Base-by-base conservation (phyloP, 1,140 invertebrate genomes). In the Ooceraea biroi region DNA sequence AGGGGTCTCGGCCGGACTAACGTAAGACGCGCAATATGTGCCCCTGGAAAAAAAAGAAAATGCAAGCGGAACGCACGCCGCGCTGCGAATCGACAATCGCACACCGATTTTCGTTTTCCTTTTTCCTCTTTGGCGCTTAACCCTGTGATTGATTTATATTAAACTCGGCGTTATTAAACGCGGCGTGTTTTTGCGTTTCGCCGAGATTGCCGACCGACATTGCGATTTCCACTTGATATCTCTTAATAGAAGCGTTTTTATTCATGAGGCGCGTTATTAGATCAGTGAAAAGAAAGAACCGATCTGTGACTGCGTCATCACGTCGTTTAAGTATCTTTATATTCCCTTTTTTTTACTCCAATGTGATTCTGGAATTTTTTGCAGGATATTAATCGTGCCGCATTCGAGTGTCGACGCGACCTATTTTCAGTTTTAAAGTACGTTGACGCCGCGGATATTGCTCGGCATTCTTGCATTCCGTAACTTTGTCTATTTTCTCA, bases 1-100 rank as follows among this genome's bases (percentile, higher is more conserved):
- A 65, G 19, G 30, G 44, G 44, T 57, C 72, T 82, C 65, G 69
- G 83, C 36, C 76, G 65, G 48, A 36, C 52, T 78, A 80, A 69
- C 50, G 36, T 57, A 65, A 85, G 55, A 72, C n/a, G 14, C 17
- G 25, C 74, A 27, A 7, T 27, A 14, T 17, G 72, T 19, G 25
- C 11, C 41, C 1, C 19, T 48, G 22, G 44, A 30, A 27, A 72
- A 17, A 52, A 22, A 66, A n/a, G 25, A 68, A 58, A 22, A 50
- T 7, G 60, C 12, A 50, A 61, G 30, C 44, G 78, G 27, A 74
- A 82, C 14, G 11, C 19, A 14, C 14, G 30, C 22, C 17, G 74
- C 19, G 11, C 27, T 73, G 55, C 17, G 4, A 8, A 82, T 74
- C 48, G 48, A 69, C 76, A 61, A 82, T 74, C 69, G 14, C 52